phyloP scores from a whole-genome alignment of 2,888 invertebrate genomes.

The Campoletis raptor region DNA sequence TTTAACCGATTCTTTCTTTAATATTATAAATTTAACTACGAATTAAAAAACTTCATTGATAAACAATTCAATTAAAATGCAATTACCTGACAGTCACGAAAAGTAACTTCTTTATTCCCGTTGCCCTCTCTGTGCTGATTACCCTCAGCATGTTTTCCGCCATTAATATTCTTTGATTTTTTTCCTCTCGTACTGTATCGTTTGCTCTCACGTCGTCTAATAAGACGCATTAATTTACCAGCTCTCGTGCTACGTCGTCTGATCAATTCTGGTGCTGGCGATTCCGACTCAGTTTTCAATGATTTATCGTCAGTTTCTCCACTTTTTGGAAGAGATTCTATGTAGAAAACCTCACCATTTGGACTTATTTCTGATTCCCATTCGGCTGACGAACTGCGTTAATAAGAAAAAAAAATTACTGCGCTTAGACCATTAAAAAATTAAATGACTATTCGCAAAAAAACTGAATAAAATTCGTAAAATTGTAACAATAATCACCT shows the following conservation, averaged over 20 bases:
- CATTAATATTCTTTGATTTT: conserved; percentile 70
- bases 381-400: conserved; percentile 80
- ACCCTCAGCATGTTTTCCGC: conserved; percentile 67
- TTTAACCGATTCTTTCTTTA: background rate
- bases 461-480: background rate
- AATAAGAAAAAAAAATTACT: conserved; percentile 18
- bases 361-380: conserved; percentile 81
- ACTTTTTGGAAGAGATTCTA: conserved; percentile 78
- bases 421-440: background rate
- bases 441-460: background rate
- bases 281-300: conserved; percentile 67
- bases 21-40: background rate
- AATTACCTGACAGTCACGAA: conserved; percentile 80
- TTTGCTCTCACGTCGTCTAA: conserved; percentile 86
- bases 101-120: conserved; percentile 79
- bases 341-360: conserved; percentile 81
- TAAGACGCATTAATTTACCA: conserved; percentile 86
- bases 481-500: background rate
- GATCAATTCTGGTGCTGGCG: conserved; percentile 78
- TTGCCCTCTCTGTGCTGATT: conserved; percentile 74
- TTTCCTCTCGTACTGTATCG: conserved; percentile 83
- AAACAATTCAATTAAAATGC: background rate
- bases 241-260: conserved; percentile 81
- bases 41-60: background rate
- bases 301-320: conserved; percentile 67